Evolutionary conservation across 2,113 vertebrate species (phyloP), one percentile per base, ranked within the genome.

Genomic region (Oncorhynchus keta): DNA sequence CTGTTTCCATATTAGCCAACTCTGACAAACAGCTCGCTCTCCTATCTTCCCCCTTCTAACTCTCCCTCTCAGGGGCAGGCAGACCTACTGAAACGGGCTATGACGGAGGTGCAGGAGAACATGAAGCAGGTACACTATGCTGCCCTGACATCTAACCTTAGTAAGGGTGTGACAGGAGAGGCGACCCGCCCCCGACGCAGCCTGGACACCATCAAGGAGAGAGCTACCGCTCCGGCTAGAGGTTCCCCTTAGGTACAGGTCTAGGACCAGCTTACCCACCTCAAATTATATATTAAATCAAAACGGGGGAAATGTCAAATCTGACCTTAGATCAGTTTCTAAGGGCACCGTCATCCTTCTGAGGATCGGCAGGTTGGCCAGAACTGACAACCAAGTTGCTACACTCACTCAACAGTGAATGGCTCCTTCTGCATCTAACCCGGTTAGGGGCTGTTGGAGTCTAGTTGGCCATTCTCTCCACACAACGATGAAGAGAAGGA

Each of bases 111-210:
- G 57, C 83, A 93, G 91, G 96, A 98, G 82, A 97, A 97, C 89
- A 93, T 97, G 91, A 97, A 98, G 86, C 97, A 98, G 92, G 95
- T 98, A 83, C 95, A 96, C 70, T 95, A 94, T 65, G 95, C 97
- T 5, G 95, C 96, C 65, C 81, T 97, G 81, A 95, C 97, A 0
- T 96, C 95, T 80, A 95, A 95, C 85, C 95, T 98, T 80, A 93
- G 92, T 88, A 97, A 95, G 57, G 92, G 88, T 86, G 86, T 4
- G 9, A 49, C 62, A 1, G 35, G 86, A 11, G 24, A 64, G 86
- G 39, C 82, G 79, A 12, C 84, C 49, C 12, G 28, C 49, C 57
- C 92, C 0, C 92, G 93, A 70, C 85, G 92, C 81, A 95, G 93
- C 82, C 92, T 94, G 55, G 95, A 95, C 32, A 95, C 92, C 77